Percentiles rank a stretch among this genome's conserved stretches.
phyloP scores from a whole-genome alignment of 2,113 vertebrate species.

The Danio rerio region DNA sequence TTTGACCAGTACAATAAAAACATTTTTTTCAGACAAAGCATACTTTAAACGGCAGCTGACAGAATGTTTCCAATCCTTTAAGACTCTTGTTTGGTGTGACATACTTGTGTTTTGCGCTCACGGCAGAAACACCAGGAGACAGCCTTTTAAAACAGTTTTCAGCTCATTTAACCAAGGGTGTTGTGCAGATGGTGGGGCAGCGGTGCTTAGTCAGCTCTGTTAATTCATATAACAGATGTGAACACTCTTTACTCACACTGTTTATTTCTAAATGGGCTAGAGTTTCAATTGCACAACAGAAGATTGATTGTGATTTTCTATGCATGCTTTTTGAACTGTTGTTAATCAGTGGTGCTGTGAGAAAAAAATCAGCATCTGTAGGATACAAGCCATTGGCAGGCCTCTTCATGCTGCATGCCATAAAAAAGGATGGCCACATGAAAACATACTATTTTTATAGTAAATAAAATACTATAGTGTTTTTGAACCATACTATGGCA shows the following conservation, averaged over 20 bases:
- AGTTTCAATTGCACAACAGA: conserved; percentile 1
- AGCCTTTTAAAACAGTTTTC: conserved; percentile 20
- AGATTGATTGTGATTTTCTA: conserved; percentile 15
- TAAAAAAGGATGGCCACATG: background rate
- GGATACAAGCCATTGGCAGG: background rate
- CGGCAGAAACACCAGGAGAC: background rate
- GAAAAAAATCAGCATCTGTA: background rate
- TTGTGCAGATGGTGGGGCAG: conserved; percentile 22
- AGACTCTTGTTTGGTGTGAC: background rate
- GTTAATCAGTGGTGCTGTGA: background rate
- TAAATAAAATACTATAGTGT: too few relatives aligned
- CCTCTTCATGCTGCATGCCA: background rate
- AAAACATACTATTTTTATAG: too few relatives aligned
- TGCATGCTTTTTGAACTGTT: background rate
- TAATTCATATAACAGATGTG: conserved; percentile 39
- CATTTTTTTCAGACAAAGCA: too few relatives aligned
- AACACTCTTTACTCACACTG: conserved; percentile 23
- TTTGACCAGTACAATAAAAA: too few relatives aligned
- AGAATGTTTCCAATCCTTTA: background rate
- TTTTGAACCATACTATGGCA: too few relatives aligned
- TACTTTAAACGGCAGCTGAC: too few relatives aligned
- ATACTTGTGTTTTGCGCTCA: background rate
- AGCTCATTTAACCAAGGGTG: conserved; percentile 31
- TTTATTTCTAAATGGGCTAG: conserved; percentile 18
- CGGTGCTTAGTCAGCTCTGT: conserved; percentile 24